Evolutionary conservation across 2,797 vertebrate genomes (phyloP).

Genomic region (Natrix natrix): DNA sequence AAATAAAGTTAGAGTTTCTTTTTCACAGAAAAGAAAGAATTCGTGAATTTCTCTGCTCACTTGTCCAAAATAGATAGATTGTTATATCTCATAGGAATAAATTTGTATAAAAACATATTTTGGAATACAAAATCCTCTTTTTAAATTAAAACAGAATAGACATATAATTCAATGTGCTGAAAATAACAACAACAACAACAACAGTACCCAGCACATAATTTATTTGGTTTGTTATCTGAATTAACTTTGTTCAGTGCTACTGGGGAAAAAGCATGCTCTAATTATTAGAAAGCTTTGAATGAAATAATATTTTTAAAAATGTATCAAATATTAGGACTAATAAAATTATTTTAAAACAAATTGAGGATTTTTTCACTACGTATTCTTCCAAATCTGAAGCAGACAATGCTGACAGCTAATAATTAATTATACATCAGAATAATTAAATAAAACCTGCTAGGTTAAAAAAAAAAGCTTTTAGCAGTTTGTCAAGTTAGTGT

Average conservation of each 20-base stretch:
- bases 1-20: slow-evolving; percentile 53
- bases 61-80: slow-evolving; percentile 26
- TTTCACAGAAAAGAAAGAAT: slow-evolving; percentile 29
- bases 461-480: background rate
- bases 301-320: slow-evolving; percentile 1
- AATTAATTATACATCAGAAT: slow-evolving; percentile 22
- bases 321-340: background rate
- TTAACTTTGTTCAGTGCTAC: background rate
- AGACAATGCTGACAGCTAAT: slow-evolving; percentile 36
- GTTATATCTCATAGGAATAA: background rate
- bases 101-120: background rate
- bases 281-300: slow-evolving; percentile 3
- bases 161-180: background rate
- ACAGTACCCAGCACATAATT: slow-evolving; percentile 9
- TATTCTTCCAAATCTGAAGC: slow-evolving; percentile 22
- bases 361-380: slow-evolving; percentile 30
- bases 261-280: slow-evolving; percentile 7
- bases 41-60: slow-evolving; percentile 32
- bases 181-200: background rate
- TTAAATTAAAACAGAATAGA: background rate
- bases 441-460: background rate
- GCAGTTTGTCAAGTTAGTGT: rapidly evolving
- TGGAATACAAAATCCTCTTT: background rate
- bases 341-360: slow-evolving; percentile 8
- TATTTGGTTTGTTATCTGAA: slow-evolving; percentile 21